These are phyloP conservation scores for Drosophila cyrtoloma DNA, from an alignment of 2,888 invertebrate genomes.

Conservation along the genomic window DNA sequence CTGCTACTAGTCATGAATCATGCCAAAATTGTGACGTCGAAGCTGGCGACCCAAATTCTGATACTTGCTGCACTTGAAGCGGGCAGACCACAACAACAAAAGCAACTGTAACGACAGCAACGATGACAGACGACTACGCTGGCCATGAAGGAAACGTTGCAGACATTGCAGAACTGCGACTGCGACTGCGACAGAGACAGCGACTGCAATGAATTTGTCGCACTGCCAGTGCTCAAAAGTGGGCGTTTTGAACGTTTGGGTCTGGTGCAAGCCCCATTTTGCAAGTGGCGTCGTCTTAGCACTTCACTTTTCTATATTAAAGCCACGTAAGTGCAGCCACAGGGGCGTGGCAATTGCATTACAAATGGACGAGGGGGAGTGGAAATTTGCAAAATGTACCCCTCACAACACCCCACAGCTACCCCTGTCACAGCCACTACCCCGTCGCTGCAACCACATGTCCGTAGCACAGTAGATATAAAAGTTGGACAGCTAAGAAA, in stretches of 20 bases:
- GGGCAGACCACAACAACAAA: constrained; percentile 40
- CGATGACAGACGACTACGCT: constrained; percentile 39
- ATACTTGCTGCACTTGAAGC: constrained; percentile 58
- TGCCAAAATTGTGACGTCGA: constrained; percentile 70
- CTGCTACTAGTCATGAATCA: constrained; percentile 68
- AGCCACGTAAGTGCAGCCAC: constrained; percentile 73
- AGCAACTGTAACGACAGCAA: constrained; percentile 20
- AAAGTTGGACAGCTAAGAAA: constrained; percentile 29
- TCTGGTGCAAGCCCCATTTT: constrained; percentile 59
- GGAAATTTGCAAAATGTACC: constrained; percentile 42
- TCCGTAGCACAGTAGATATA: constrained; percentile 37
- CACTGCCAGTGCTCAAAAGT: constrained; percentile 56
- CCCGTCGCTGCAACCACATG: neutral
- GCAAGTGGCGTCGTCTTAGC: constrained; percentile 66
- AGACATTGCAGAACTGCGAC: constrained; percentile 46
- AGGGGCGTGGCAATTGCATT: constrained; percentile 75
- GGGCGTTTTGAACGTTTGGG: constrained; percentile 25
- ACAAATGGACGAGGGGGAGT: constrained; percentile 43
- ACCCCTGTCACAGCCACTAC: neutral
- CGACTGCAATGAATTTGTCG: constrained; percentile 69
- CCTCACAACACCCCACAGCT: neutral
- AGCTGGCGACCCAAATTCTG: constrained; percentile 70
- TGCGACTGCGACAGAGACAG: constrained; percentile 14
- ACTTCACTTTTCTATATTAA: constrained; percentile 77
- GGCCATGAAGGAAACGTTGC: constrained; percentile 60